These are phyloP conservation scores for Mus caroli DNA, from an alignment of 2,797 vertebrate species.

Conservation along the genomic window DNA sequence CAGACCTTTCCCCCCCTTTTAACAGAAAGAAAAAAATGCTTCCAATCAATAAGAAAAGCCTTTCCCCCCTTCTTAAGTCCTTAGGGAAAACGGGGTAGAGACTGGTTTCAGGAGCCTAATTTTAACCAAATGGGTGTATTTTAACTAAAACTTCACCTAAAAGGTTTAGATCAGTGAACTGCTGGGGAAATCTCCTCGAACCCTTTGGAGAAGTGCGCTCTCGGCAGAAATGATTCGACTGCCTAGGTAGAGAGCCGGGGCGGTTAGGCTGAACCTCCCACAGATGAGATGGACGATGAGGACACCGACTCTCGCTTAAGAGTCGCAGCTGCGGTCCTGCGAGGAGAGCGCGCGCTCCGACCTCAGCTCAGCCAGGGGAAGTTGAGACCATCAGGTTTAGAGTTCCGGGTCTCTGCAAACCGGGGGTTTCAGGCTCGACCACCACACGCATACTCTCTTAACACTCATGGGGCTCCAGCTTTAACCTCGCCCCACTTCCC, in stretches of 20 bases:
- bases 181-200: background rate
- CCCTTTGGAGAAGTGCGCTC: background rate
- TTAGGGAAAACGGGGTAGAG: background rate
- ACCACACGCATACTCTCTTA: accelerated
- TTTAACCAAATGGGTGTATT: constrained; percentile 68
- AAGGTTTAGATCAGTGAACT: constrained; percentile 1
- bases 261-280: background rate
- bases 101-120: background rate
- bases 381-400: background rate
- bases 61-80: background rate
- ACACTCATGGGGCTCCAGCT: background rate
- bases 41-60: constrained; percentile 25
- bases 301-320: background rate
- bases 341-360: background rate
- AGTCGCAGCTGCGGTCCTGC: background rate
- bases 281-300: background rate
- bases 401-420: background rate
- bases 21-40: constrained; percentile 33
- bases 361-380: background rate
- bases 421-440: background rate
- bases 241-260: background rate
- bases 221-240: background rate
- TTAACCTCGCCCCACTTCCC: background rate
- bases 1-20: background rate
- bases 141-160: constrained; percentile 63